Percentiles rank a stretch among this genome's conserved stretches.
Evolutionary conservation across 1,140 invertebrate genomes (phyloP).

Genomic region (honey bee (Apis mellifera)): DNA sequence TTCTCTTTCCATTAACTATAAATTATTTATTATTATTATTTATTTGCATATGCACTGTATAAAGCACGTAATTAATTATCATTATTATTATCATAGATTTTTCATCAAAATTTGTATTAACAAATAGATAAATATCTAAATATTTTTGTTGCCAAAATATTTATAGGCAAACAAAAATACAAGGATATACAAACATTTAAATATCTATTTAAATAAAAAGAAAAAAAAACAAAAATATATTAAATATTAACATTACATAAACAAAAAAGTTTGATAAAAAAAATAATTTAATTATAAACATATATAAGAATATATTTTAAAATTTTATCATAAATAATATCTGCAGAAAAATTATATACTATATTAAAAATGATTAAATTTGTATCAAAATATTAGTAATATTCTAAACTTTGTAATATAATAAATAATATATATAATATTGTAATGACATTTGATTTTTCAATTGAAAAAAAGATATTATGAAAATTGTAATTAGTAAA

Average conservation of each 20-base stretch:
- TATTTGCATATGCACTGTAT: constrained; percentile 34
- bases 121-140: constrained; percentile 17
- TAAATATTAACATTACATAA: constrained; percentile 22
- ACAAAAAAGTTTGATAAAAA: constrained; percentile 39
- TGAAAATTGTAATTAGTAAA: neutral
- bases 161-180: constrained; percentile 22
- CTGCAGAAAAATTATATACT: neutral
- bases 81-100: constrained; percentile 23
- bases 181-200: constrained; percentile 20
- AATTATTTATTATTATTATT: constrained; percentile 26
- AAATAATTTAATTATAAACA: neutral
- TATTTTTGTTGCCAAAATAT: constrained; percentile 12
- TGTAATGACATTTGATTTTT: neutral
- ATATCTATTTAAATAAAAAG: neutral
- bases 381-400: neutral
- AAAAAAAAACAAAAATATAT: constrained; percentile 15
- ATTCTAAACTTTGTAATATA: neutral
- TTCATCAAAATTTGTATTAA: constrained; percentile 1
- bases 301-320: neutral
- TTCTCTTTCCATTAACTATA: constrained; percentile 43
- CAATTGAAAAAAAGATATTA: neutral
- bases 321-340: neutral
- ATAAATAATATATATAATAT: neutral
- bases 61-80: constrained; percentile 37
- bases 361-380: constrained; percentile 12